Evolutionary conservation across 2,113 vertebrate genomes (phyloP), one percentile per base, ranked within the genome.

Genomic region (Sphyrna mokarran): DNA sequence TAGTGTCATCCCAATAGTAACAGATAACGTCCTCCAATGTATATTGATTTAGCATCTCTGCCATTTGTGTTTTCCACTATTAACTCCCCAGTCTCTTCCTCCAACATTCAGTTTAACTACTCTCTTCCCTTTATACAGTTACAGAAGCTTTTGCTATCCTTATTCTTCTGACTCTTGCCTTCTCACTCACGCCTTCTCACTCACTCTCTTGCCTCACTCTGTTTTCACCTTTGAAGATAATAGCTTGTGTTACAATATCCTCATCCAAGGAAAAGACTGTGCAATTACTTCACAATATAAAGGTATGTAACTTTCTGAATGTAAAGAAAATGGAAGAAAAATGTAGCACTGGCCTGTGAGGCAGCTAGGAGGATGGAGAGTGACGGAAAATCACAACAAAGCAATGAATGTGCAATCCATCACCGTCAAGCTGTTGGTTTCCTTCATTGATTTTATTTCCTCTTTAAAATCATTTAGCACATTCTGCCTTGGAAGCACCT

Each of bases 271-370:
- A 13, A 43, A 72, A 54, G 40, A 37, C 2, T 95, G 68, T 43
- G 26, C 68, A 95, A 29, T 89, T 69, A 72, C 37, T 70, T 95
- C 20, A 70, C 66, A 69, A 48, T 48, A 95, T 72, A 72, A 18
- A 95, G 70, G 93, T 95, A 95, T 95, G 93, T 95, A 48, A 95
- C 72, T 95, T 95, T 69, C 68, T 95, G 93, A 94, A 70, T 94
- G 93, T 72, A 48, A 95, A 72, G 72, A 70, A 95, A 91, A 95
- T 43, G 93, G 16, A 48, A 93, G 90, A 54, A 72, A 29, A 0
- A 78, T 29, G 69, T 43, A 72, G 66, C 22, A 95, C 70, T 72
- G 40, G 66, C 43, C 40, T 95, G 37, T 70, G 29, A 68, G 85
- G 48, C 63, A 94, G 13, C 16, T 6, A 18, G 58, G 66, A 70